Evolutionary conservation across 23 tunicate species (phyloP), one percentile per base, ranked within the genome.

Genomic region (Phallusia fumigata): DNA sequence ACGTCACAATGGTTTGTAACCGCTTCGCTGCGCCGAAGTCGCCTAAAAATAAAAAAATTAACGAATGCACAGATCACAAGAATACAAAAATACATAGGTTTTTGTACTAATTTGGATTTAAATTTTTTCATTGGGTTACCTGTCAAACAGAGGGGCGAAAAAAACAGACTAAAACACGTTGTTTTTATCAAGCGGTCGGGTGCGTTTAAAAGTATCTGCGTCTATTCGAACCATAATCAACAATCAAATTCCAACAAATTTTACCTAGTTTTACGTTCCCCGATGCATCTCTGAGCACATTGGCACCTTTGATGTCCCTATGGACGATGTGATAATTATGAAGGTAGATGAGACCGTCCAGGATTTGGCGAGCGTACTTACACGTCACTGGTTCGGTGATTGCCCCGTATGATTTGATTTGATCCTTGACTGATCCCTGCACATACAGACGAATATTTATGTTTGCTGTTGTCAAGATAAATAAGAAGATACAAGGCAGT

Each of bases 21-120:
- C 93, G 88, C 58, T 94, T 94, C 52, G 98, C 98, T 32, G 98
- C 98, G 32, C 98, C 98, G 53, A 94, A 94, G 52, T 94, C 98
- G 73, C 98, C 98, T 94, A 79, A 33, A 79, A 36, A 12, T 51
- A 51, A 18, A 51, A n/a, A n/a, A n/a, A n/a, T n/a, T n/a, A n/a
- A n/a, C n/a, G n/a, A n/a, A n/a, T n/a, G n/a, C n/a, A n/a, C n/a
- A n/a, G n/a, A n/a, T n/a, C n/a, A n/a, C n/a, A n/a, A 10, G 47
- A 3, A 40, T 40, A 3, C 8, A 10, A 40, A 40, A 40, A 40
- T 40, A 40, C 5, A 40, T 40, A 40, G 10, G 5, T 40, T 40
- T 40, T 40, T 5, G 10, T 40, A 40, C 5, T 40, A 40, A 40
- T 10, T 40, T 40, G 10, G 10, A 10, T 40, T 10, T 3, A 40